These are phyloP conservation scores for Brachionichthys hirsutus DNA, from an alignment of 2,113 vertebrate genomes.

Conservation along the genomic window DNA sequence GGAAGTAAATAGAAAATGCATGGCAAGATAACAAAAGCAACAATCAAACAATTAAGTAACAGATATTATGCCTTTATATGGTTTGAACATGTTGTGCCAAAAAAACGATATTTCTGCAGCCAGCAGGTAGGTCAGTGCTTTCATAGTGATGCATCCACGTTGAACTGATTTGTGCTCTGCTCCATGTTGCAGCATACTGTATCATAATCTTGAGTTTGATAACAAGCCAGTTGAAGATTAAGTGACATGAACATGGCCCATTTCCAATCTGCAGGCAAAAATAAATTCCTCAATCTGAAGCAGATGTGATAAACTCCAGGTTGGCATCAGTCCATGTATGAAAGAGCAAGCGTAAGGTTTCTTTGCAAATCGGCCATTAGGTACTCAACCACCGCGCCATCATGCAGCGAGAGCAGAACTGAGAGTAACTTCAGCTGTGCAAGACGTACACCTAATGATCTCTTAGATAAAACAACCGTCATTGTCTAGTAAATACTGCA, in stretches of 20 bases:
- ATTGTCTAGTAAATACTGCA: background rate
- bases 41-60: background rate
- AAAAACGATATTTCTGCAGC: background rate
- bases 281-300: slow-evolving; percentile 30
- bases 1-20: background rate
- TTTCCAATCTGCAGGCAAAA: slow-evolving; percentile 35
- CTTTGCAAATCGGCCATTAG: slow-evolving; percentile 28
- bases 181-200: no score
- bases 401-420: background rate
- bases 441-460: background rate
- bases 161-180: background rate
- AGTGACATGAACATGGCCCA: background rate
- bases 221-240: background rate
- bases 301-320: slow-evolving; percentile 47
- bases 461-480: background rate
- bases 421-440: background rate
- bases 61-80: background rate
- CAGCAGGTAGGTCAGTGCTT: no score
- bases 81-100: background rate
- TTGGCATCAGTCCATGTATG: slow-evolving; percentile 19
- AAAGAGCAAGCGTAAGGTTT: slow-evolving; percentile 22
- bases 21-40: slow-evolving; percentile 2
- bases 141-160: background rate
- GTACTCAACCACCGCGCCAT: slow-evolving; percentile 12
- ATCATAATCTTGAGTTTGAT: background rate